Conservation (phyloP, 2,888 invertebrate genomes). For the Tetanocera ferruginea region DNA sequence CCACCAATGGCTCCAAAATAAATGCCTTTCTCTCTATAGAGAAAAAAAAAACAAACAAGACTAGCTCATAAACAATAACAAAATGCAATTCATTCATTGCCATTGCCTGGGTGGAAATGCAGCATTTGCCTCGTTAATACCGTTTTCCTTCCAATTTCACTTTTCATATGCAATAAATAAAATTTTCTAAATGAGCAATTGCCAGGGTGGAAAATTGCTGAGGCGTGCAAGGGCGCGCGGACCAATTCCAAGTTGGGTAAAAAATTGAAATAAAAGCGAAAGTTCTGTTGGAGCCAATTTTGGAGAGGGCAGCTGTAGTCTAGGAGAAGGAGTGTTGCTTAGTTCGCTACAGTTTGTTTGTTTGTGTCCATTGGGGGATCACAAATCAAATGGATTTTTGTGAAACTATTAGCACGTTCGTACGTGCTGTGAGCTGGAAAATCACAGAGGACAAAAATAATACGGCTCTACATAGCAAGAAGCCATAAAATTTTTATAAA, state of each 20-base stretch:
- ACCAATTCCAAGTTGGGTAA: too few relatives aligned
- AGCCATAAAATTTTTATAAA: too few relatives aligned
- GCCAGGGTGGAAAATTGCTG: constrained; percentile 26
- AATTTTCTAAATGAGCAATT: constrained; percentile 29
- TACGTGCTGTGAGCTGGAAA: constrained; percentile 30
- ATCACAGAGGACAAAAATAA: not conserved
- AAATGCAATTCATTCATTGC: too few relatives aligned
- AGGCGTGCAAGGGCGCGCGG: not conserved
- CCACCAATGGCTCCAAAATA: too few relatives aligned
- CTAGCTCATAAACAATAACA: too few relatives aligned
- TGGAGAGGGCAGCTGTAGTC: too few relatives aligned
- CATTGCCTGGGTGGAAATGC: too few relatives aligned
- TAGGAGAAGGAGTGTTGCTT: too few relatives aligned
- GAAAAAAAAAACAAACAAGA: too few relatives aligned
- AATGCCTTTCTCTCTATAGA: too few relatives aligned
- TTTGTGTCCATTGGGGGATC: constrained; percentile 15
- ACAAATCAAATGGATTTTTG: constrained; percentile 32
- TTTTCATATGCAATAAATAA: constrained; percentile 38
- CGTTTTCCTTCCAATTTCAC: constrained; percentile 19
- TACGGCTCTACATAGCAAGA: not conserved
- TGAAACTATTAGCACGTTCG: constrained; percentile 31
- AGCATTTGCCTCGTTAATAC: constrained; percentile 10
- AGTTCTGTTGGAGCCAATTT: too few relatives aligned
- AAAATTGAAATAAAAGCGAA: too few relatives aligned
- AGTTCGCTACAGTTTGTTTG: not conserved